phyloP scores from a whole-genome alignment of 1,140 invertebrate genomes.

The Aphidius gifuensis region DNA sequence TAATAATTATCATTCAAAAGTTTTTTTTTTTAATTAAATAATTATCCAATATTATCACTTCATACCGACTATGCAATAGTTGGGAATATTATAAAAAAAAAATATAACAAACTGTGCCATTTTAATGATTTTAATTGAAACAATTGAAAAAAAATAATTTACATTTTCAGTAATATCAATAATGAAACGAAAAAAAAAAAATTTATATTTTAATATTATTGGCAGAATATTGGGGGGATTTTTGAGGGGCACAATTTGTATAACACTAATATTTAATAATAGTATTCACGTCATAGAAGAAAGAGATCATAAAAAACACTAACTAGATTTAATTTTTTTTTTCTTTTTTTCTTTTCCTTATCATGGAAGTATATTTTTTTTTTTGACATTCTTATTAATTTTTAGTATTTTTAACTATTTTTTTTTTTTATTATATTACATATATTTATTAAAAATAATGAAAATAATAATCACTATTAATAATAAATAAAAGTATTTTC shows the following conservation, averaged over 20 bases:
- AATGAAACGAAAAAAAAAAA: conserved; percentile 30
- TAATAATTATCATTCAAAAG: conserved; percentile 25
- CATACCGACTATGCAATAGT: conserved; percentile 30
- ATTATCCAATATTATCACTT: conserved; percentile 39
- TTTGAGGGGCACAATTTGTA: conserved; percentile 48
- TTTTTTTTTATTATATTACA: no score
- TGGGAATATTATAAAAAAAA: conserved; percentile 15
- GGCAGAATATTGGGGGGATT: neutral
- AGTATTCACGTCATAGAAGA: conserved; percentile 48
- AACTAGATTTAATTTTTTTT: conserved; percentile 53
- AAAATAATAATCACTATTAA: conserved; percentile 44
- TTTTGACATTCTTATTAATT: neutral
- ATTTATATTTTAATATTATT: no score
- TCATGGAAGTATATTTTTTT: conserved; percentile 44
- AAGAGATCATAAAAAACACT: conserved; percentile 58
- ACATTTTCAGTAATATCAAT: no score
- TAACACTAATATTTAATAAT: conserved; percentile 44
- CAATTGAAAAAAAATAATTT: conserved; percentile 5
- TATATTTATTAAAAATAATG: neutral
- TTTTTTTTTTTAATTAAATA: conserved; percentile 23
- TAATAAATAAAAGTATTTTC: conserved; percentile 45
- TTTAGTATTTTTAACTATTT: neutral
- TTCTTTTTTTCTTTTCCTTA: conserved; percentile 24
- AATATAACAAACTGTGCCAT: conserved; percentile 36
- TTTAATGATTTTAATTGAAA: neutral